These are phyloP conservation scores for Drosophila meridiana DNA, from an alignment of 2,888 invertebrate species.

Conservation along the genomic window DNA sequence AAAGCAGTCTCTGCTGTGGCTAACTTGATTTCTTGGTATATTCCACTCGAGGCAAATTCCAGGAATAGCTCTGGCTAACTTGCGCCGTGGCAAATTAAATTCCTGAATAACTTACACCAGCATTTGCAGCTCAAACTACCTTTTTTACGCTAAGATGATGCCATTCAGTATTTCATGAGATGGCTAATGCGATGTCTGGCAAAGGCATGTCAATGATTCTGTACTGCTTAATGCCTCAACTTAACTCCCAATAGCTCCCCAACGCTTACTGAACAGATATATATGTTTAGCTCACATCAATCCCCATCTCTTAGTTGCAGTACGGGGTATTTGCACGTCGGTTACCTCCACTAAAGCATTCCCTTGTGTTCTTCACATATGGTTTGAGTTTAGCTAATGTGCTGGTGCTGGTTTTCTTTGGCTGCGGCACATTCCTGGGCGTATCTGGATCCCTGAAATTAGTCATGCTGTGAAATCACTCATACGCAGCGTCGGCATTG, in stretches of 20 bases:
- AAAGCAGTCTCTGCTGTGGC: background rate
- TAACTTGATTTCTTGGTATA: background rate
- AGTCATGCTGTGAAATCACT: conserved; percentile 54
- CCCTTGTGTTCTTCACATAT: background rate
- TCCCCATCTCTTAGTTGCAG: too few relatives aligned
- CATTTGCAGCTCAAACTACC: background rate
- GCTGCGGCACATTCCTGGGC: background rate
- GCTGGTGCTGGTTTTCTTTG: background rate
- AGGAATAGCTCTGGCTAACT: background rate
- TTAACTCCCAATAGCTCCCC: too few relatives aligned
- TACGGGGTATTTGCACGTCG: conserved; percentile 6
- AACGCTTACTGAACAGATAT: background rate
- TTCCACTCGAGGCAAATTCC: conserved; percentile 3
- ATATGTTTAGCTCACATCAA: background rate
- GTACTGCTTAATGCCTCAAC: background rate
- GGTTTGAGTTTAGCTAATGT: conserved; percentile 16
- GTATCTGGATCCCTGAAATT: conserved; percentile 21
- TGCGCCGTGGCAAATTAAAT: background rate
- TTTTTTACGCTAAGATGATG: background rate
- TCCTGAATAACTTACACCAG: background rate
- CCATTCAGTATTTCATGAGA: background rate
- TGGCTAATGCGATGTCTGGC: background rate
- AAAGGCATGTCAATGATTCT: background rate
- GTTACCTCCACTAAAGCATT: too few relatives aligned
- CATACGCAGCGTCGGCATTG: conserved; percentile 41